Conservation (phyloP, 2,797 vertebrate genomes). For the Saguinus oedipus region DNA sequence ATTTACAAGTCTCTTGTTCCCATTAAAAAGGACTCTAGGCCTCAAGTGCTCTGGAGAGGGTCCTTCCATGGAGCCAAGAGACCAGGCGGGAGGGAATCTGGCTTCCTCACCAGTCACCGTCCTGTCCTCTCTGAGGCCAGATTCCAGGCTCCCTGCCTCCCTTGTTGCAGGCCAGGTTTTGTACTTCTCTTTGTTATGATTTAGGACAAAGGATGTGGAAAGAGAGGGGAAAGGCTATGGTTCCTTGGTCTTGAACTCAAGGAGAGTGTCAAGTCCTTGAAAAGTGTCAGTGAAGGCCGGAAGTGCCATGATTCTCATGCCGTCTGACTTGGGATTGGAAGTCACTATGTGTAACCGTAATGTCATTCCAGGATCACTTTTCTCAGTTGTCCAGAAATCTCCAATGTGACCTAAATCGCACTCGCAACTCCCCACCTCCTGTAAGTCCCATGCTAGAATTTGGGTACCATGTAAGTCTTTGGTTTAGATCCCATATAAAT, state of each 20-base stretch:
- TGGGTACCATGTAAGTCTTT: background rate
- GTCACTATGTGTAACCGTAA: background rate
- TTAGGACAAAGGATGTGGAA: background rate
- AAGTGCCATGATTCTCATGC: background rate
- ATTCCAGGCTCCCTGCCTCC: background rate
- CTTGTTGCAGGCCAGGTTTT: background rate
- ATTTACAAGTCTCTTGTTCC: slow-evolving; percentile 74
- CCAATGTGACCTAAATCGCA: background rate
- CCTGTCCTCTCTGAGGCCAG: background rate
- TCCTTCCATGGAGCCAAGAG: background rate
- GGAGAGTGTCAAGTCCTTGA: background rate
- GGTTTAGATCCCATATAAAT: background rate
- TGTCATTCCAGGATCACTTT: background rate
- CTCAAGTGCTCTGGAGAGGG: slow-evolving; percentile 65
- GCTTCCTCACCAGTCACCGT: background rate
- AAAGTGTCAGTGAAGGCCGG: background rate
- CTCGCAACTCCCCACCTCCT: background rate
- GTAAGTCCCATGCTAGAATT: background rate
- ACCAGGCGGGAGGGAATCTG: background rate
- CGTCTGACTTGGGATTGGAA: background rate
- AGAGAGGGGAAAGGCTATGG: background rate
- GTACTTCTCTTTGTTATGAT: background rate
- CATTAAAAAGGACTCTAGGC: slow-evolving; percentile 57
- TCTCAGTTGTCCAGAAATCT: background rate
- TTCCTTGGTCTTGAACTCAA: background rate